Evolutionary conservation across 2,888 invertebrate species (phyloP).

Genomic region (Ectemnius cavifrons): DNA sequence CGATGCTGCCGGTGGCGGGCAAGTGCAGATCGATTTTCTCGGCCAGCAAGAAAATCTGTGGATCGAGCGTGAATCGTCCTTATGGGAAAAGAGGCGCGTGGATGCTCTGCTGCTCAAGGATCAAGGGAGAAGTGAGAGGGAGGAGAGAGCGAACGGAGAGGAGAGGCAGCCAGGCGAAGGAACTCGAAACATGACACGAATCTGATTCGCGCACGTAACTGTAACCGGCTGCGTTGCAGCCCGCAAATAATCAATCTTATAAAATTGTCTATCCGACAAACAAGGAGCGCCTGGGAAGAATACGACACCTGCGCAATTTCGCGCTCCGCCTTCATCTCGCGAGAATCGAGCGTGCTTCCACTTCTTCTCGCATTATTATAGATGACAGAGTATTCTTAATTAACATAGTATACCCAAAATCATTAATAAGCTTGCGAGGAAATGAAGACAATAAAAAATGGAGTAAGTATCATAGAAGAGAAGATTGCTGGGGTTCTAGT

Average conservation of each 20-base stretch:
- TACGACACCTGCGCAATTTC: conserved; percentile 2
- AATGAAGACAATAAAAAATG: too few species aligned
- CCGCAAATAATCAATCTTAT: conserved; percentile 3
- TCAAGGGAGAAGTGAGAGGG: conserved; percentile 8
- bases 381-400: too few species aligned
- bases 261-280: conserved; percentile 2
- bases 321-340: background rate
- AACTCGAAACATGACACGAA: conserved; percentile 16
- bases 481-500: too few species aligned
- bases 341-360: too few species aligned
- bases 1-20: background rate
- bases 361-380: too few species aligned
- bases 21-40: conserved; percentile 27
- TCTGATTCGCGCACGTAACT: conserved; percentile 16
- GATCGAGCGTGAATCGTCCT: conserved; percentile 50
- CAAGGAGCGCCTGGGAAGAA: background rate
- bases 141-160: conserved; percentile 1
- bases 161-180: conserved; percentile 4
- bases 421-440: too few species aligned
- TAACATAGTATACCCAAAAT: too few species aligned
- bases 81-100: conserved; percentile 35
- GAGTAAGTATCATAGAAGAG: too few species aligned
- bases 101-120: conserved; percentile 11
- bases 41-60: conserved; percentile 42
- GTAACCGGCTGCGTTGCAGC: conserved; percentile 8